phyloP scores from a whole-genome alignment of 2,888 invertebrate genomes.

The Noctua pronuba region DNA sequence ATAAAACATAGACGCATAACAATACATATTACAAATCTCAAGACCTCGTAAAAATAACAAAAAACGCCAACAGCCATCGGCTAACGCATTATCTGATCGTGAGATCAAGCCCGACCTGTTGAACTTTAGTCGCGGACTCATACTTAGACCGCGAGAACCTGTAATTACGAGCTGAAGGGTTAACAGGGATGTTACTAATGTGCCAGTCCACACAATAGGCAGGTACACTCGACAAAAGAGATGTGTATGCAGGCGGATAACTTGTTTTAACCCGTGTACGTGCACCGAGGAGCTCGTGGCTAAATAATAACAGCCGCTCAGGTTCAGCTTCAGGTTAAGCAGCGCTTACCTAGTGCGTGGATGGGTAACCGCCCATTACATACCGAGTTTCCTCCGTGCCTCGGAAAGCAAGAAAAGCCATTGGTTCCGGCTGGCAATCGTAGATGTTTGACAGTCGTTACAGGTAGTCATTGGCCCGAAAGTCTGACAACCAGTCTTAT shows the following conservation, averaged over 20 bases:
- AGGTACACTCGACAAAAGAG: not conserved
- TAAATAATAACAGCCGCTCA: too few species aligned
- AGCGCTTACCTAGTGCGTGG: too few species aligned
- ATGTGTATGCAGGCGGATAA: not conserved
- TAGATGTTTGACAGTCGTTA: too few species aligned
- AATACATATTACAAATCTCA: not conserved
- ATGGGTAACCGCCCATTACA: too few species aligned
- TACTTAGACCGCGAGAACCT: conserved; percentile 49
- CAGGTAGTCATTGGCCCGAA: too few species aligned
- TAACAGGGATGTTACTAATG: conserved; percentile 47
- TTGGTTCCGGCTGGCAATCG: too few species aligned
- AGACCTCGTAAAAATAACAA: conserved; percentile 11
- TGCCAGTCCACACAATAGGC: conserved; percentile 15
- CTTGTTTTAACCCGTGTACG: not conserved
- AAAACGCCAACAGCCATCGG: conserved; percentile 13
- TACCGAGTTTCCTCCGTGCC: too few species aligned
- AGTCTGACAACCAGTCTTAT: too few species aligned
- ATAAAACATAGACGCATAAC: not conserved
- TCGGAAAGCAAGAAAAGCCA: too few species aligned
- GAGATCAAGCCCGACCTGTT: conserved; percentile 57
- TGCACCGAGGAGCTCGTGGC: too few species aligned
- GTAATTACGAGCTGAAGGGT: conserved; percentile 52
- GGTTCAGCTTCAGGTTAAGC: too few species aligned
- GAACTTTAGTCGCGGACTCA: conserved; percentile 44
- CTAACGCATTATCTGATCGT: conserved; percentile 44